Evolutionary conservation across 1,140 invertebrate species (phyloP).

Genomic region (Maniola jurtina): DNA sequence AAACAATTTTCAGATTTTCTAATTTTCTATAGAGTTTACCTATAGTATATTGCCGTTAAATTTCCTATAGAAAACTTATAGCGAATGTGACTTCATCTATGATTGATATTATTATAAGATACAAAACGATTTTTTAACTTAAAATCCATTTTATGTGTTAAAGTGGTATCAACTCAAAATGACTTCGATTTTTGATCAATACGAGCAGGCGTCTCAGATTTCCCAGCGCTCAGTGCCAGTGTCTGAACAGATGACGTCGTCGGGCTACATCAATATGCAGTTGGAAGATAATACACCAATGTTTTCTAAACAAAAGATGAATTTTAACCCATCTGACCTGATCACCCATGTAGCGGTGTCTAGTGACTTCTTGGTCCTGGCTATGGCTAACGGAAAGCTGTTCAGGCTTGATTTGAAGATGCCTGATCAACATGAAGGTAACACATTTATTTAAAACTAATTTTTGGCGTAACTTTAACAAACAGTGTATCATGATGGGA

Average conservation of each 20-base stretch:
- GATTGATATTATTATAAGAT: no score
- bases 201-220: slow-evolving; percentile 84
- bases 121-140: no score
- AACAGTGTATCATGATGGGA: no score
- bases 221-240: slow-evolving; percentile 51
- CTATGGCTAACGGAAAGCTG: slow-evolving; percentile 90
- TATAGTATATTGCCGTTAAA: no score
- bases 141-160: no score
- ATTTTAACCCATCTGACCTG: slow-evolving; percentile 86
- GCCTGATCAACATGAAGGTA: slow-evolving; percentile 89
- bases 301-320: slow-evolving; percentile 88
- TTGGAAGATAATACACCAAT: slow-evolving; percentile 86
- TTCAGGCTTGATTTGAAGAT: slow-evolving; percentile 90
- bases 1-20: no score
- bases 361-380: slow-evolving; percentile 90
- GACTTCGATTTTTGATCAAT: slow-evolving; percentile 89
- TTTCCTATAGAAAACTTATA: no score
- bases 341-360: slow-evolving; percentile 90
- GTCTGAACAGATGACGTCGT: slow-evolving; percentile 72
- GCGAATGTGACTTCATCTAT: no score
- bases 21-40: no score
- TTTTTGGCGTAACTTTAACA: no score
- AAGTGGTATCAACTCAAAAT: slow-evolving; percentile 58
- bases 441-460: neutral
- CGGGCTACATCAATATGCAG: slow-evolving; percentile 85